Conservation (phyloP, 2,888 invertebrate species). For the Diplazon laetatorius region DNA sequence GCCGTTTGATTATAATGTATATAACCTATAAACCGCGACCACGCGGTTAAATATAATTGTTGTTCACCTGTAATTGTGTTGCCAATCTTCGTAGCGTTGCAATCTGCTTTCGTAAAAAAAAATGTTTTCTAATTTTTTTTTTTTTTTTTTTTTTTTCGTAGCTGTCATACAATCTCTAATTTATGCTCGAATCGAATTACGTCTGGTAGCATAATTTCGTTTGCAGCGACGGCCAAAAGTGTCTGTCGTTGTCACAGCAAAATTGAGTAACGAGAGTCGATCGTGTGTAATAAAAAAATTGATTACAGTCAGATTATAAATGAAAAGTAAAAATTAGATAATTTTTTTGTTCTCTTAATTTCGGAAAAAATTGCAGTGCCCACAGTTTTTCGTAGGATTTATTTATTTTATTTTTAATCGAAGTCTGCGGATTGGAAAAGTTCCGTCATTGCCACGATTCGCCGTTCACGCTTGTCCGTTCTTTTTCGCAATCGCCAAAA, state of each 20-base stretch:
- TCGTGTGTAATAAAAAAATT: conserved; percentile 3
- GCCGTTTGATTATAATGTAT: conserved; percentile 27
- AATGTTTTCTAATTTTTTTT: too few species aligned
- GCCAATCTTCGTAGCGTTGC: conserved; percentile 3
- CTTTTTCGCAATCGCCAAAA: conserved; percentile 55
- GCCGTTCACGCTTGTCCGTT: conserved; percentile 2
- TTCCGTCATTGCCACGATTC: neutral
- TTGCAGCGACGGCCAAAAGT: neutral
- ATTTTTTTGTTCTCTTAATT: too few species aligned
- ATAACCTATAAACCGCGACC: too few species aligned
- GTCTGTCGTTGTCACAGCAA: neutral
- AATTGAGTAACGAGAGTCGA: conserved; percentile 11
- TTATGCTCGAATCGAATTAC: conserved; percentile 3
- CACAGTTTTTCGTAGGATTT: too few species aligned
- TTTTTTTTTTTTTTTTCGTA: neutral
- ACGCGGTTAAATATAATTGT: too few species aligned
- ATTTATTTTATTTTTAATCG: too few species aligned
- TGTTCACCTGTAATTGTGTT: conserved; percentile 19
- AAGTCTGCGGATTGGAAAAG: too few species aligned
- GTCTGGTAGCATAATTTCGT: conserved; percentile 7
- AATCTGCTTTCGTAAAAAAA: too few species aligned
- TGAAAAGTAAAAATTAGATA: too few species aligned
- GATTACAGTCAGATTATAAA: too few species aligned
- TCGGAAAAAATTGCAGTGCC: too few species aligned
- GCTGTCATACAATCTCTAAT: conserved; percentile 7